Evolutionary conservation across 2,888 invertebrate species (phyloP), one percentile per base, ranked within the genome.

Genomic region (Chrysotoxum bicinctum): DNA sequence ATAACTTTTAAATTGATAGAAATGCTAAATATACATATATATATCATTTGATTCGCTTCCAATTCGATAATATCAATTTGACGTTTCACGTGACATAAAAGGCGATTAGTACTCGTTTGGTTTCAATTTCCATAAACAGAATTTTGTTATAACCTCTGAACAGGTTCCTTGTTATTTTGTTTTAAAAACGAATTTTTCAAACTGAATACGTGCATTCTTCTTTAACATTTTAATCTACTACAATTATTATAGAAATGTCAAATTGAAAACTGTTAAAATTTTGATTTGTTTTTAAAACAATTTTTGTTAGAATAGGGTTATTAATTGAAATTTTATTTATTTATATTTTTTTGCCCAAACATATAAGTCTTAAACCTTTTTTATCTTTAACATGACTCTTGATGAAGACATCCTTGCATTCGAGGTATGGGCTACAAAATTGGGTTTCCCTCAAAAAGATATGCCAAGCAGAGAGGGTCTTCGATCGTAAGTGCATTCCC

Each of bases 381-480:
- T 3, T 10, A 30, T 9, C 0, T 30, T 2, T 19, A 80, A 45
- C 66, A 88, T 88, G 88, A 77, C 85, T 8, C 68, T 88, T 0
- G 87, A 87, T 10, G 89, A 89, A n/a, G 89, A 91, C 76, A 89
- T 90, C 3, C 72, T 87, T 1, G 66, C 77, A 0, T 92, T 92
- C 87, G 89, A 89, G 12, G 19, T 83, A 5, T 92, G 92, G 92
- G 91, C 91, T 1, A 90, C 88, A 6, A 89, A 88, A 7, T 50
- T 92, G 23, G 91, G 91, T 1, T 90, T 90, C 19, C 89, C 90
- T 8, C 88, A 88, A 8, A 87, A 88, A 14, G 87, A 88, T 0
- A 73, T 92, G 62, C 92, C 92, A 16, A 89, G 69, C 30, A 90
- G 91, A 26, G 91, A 90, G 9, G 91, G 90, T 1, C 81, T 92